Evolutionary conservation across 2,797 vertebrate genomes (phyloP).

Genomic region (Pangasius djambal): DNA sequence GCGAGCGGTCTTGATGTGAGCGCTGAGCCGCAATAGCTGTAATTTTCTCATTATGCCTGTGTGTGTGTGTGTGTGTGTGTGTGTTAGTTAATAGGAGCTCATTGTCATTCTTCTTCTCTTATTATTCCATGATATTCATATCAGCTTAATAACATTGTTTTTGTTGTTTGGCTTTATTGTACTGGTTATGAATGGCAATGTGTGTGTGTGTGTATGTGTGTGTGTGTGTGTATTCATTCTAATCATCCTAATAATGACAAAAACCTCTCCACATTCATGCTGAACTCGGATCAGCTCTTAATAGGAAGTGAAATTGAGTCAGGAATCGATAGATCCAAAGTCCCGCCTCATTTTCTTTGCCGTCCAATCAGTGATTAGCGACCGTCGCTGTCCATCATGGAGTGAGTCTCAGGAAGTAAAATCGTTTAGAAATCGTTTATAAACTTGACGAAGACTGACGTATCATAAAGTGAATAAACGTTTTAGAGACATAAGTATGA

Average conservation of each 20-base stretch:
- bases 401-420: neutral
- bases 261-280: neutral
- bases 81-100: neutral
- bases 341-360: neutral
- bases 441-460: neutral
- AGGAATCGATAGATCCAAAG: neutral
- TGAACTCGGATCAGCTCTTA: neutral
- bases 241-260: neutral
- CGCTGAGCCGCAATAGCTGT: conserved; percentile 14
- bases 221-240: neutral
- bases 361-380: neutral
- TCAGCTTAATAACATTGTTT: neutral
- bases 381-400: neutral
- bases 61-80: neutral
- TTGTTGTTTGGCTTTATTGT: neutral
- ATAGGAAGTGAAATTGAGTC: neutral
- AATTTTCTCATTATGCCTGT: conserved; percentile 15
- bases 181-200: neutral
- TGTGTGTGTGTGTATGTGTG: neutral
- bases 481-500: neutral
- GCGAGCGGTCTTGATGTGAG: neutral
- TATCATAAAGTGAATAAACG: neutral
- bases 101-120: neutral
- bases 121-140: neutral
- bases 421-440: neutral